Base-by-base conservation (phyloP, 2,888 invertebrate genomes). In the Ceriagrion tenellum region DNA sequence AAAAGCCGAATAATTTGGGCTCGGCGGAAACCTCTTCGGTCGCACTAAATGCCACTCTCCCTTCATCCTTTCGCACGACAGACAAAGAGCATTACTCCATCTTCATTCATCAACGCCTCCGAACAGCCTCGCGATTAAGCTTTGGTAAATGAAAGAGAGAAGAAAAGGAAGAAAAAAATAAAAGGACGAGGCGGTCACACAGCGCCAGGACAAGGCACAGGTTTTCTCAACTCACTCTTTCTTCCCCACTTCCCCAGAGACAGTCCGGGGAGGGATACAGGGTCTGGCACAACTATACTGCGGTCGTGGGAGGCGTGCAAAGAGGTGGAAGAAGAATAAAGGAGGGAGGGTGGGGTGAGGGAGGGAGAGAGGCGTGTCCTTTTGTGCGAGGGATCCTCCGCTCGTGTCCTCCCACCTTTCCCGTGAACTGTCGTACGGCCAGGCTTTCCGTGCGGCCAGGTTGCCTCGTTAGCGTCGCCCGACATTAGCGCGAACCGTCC, bases 381-480 rank as follows among this genome's bases (percentile, higher is more conserved):
- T 69, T 69, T 69, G 69, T 69, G 69, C 26, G n/a, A 10, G 69
- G n/a, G 69, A 23, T 23, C 26, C 69, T 69, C 26, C 23, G 23
- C 69, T 81, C 81, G 35, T 81, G 35, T 35, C 35, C 81, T 20
- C 35, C 81, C 81, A 81, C 81, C 81, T 81, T 81, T 81, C 81
- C 81, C 81, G 81, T 35, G 81, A 81, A 35, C 81, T 81, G 81
- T 81, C 81, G 81, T 35, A 30, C 56, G 56, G 18, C 20, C 12
- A 6, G 59, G 59, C 81, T 35, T 81, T 81, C 81, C 81, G 35
- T 81, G 81, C 81, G 81, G 81, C 81, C 81, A 81, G 81, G 81
- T 81, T 81, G 81, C 81, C 81, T 81, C 81, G 81, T 81, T 81
- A 81, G 35, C 81, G 81, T 81, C 81, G 81, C 35, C 81, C 35